A percentile compares a stretch with the other conserved stretches of the same genome.
Conservation (phyloP, 2,888 invertebrate species). For the Brachypterus glaber region DNA sequence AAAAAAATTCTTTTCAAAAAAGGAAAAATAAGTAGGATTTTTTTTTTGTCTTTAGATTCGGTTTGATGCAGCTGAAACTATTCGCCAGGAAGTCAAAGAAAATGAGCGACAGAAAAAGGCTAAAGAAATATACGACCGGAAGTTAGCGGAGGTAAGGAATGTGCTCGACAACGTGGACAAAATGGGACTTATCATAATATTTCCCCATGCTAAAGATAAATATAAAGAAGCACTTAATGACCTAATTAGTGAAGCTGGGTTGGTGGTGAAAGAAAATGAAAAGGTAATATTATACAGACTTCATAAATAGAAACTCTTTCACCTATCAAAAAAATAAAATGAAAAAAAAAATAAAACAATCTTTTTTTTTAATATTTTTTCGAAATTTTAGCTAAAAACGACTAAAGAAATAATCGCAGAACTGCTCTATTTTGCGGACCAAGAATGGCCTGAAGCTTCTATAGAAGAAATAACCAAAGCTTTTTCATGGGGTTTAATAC, state of each 20-base stretch:
- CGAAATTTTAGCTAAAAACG: no score
- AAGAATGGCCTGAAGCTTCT: constrained; percentile 19
- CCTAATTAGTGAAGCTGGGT: constrained; percentile 27
- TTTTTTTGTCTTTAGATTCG: no score
- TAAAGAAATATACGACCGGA: constrained; percentile 42
- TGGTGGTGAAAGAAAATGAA: constrained; percentile 25
- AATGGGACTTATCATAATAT: constrained; percentile 44
- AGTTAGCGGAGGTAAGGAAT: constrained; percentile 44
- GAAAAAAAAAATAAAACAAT: no score
- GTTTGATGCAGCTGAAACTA: constrained; percentile 28
- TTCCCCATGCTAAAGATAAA: constrained; percentile 37
- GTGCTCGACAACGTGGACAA: constrained; percentile 46
- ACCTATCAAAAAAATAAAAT: no score
- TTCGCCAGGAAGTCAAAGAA: constrained; percentile 35
- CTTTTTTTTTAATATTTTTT: no score
- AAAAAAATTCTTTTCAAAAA: no score
- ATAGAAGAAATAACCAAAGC: constrained; percentile 20
- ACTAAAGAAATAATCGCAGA: constrained; percentile 31
- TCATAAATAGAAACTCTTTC: no score
- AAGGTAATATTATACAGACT: constrained; percentile 30
- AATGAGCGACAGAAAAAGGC: constrained; percentile 40
- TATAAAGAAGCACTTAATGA: constrained; percentile 29
- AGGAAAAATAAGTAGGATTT: no score
- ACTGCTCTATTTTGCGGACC: constrained; percentile 31
- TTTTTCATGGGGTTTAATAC: constrained; percentile 18